These are phyloP conservation scores for Drosophila rufa DNA, from an alignment of 1,140 invertebrate species.

Conservation along the genomic window DNA sequence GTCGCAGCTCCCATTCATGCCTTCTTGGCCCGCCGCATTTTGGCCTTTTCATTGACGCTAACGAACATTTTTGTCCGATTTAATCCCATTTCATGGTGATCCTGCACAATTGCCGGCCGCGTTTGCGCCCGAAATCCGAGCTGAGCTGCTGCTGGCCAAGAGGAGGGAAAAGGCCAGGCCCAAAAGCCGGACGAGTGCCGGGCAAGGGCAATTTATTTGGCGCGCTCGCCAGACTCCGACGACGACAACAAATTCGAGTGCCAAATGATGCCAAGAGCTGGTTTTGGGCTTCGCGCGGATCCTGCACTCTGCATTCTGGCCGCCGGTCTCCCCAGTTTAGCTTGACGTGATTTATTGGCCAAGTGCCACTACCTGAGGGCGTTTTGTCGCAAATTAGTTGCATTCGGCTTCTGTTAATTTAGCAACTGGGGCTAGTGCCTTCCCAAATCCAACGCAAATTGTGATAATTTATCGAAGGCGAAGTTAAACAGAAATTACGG, in stretches of 20 bases:
- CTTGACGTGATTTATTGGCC: constrained; percentile 81
- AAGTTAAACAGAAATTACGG: constrained; percentile 82
- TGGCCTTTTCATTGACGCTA: constrained; percentile 83
- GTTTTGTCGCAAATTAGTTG: constrained; percentile 84
- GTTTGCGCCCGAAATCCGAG: constrained; percentile 32
- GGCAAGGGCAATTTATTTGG: constrained; percentile 74
- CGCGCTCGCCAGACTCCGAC: constrained; percentile 61
- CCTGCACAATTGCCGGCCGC: constrained; percentile 76
- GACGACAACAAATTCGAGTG: constrained; percentile 82
- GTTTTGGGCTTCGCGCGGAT: constrained; percentile 22
- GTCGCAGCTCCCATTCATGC: constrained; percentile 65
- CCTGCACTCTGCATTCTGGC: constrained; percentile 4
- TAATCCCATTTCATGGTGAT: constrained; percentile 84
- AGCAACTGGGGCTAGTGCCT: constrained; percentile 46
- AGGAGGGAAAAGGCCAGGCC: constrained; percentile 13
- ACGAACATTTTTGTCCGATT: constrained; percentile 84
- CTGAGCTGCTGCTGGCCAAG: background rate
- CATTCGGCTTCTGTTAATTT: constrained; percentile 84
- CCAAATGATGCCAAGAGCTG: constrained; percentile 75
- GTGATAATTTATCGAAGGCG: constrained; percentile 81
- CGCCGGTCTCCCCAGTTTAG: constrained; percentile 58
- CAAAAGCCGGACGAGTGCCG: constrained; percentile 23
- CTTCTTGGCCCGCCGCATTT: constrained; percentile 60
- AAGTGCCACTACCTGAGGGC: constrained; percentile 75
- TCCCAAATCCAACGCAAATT: constrained; percentile 78